Evolutionary conservation across 1,140 invertebrate genomes (phyloP).

Genomic region (Anagrus nilaparvatae): DNA sequence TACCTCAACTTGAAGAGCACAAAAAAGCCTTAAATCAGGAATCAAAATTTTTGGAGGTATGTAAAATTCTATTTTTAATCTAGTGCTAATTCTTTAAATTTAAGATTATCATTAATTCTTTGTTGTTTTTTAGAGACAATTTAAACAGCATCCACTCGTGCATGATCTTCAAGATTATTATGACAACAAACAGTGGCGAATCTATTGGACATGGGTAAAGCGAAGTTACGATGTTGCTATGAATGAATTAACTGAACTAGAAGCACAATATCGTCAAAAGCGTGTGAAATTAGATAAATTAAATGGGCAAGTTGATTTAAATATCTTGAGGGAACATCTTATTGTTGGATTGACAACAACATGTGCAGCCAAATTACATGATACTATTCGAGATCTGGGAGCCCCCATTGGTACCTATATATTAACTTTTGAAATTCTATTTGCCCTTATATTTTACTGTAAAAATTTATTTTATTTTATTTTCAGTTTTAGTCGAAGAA

Average conservation of each 20-base stretch:
- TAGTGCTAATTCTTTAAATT: no score
- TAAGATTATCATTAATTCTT: no score
- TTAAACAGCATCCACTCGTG: background rate
- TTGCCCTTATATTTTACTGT: background rate
- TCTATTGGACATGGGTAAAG: slow-evolving; percentile 1
- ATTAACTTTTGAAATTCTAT: no score
- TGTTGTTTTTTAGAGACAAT: slow-evolving; percentile 1
- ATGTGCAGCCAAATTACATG: slow-evolving; percentile 1
- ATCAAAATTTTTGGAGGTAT: no score
- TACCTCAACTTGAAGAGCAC: no score
- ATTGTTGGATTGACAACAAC: slow-evolving; percentile 3
- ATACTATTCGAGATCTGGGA: background rate
- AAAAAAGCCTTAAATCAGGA: no score
- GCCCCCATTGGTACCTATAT: slow-evolving; percentile 3
- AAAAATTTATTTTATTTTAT: background rate
- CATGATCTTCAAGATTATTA: no score
- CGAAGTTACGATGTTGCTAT: background rate
- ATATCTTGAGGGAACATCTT: background rate
- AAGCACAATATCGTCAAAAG: background rate
- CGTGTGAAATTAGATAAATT: background rate
- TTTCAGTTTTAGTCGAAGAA: background rate
- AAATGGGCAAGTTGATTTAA: background rate
- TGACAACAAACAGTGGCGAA: background rate
- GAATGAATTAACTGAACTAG: background rate
- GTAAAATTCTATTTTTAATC: no score